These are phyloP conservation scores for Teleogryllus oceanicus DNA, from an alignment of 2,888 invertebrate species.

Conservation along the genomic window DNA sequence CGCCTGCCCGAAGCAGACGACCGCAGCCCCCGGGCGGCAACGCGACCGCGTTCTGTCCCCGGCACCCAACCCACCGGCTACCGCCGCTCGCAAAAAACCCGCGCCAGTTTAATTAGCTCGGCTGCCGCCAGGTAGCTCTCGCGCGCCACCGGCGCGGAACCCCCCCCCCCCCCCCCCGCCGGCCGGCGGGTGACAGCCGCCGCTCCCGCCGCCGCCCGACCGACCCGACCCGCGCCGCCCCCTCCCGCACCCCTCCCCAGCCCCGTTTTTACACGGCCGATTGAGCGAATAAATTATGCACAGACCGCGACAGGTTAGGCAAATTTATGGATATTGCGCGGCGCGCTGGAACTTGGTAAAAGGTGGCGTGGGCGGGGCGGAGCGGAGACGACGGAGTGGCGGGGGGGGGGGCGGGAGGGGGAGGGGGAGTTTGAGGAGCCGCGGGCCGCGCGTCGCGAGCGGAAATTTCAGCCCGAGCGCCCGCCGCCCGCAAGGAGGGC, in stretches of 20 bases:
- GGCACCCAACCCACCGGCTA: not conserved
- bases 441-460: too few relatives aligned
- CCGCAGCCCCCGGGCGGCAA: too few relatives aligned
- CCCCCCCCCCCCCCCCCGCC: not conserved
- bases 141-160: not conserved
- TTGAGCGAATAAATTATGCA: conserved; percentile 11
- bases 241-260: not conserved
- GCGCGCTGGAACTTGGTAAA: not conserved
- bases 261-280: not conserved
- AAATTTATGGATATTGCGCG: conserved; percentile 9
- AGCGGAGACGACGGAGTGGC: not conserved
- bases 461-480: too few relatives aligned
- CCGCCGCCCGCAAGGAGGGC: too few relatives aligned
- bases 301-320: conserved; percentile 18
- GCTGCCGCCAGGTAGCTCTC: conserved; percentile 3
- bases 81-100: not conserved
- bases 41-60: not conserved
- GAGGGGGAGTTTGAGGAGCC: not conserved
- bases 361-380: not conserved
- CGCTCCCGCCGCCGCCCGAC: not conserved
- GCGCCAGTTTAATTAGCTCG: conserved; percentile 18
- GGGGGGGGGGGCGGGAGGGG: not conserved
- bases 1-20: not conserved
- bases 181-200: not conserved
- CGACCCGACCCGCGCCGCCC: not conserved